Percentiles rank a stretch among this genome's conserved stretches.
These are phyloP conservation scores for Aphidius gifuensis DNA, from an alignment of 1,140 invertebrate genomes.

Conservation along the genomic window DNA sequence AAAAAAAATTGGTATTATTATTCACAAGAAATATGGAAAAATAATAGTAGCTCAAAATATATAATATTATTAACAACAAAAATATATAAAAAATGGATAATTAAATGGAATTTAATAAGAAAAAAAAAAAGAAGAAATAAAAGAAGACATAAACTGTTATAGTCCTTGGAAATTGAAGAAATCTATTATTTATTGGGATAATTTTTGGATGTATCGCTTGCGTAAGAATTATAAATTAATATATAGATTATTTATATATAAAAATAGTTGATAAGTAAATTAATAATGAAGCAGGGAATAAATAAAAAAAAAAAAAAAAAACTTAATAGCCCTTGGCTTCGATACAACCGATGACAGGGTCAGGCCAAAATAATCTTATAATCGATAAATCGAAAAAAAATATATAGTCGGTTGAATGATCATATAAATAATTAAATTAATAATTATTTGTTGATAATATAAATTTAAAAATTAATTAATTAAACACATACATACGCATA, in stretches of 20 bases:
- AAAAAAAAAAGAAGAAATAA: not conserved
- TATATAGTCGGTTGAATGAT: too few relatives aligned
- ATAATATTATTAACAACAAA: not conserved
- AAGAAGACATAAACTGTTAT: not conserved
- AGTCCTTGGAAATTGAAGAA: not conserved
- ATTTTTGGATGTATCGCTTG: slow-evolving; percentile 6
- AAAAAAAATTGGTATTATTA: too few relatives aligned
- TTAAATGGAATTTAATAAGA: not conserved
- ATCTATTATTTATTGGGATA: not conserved
- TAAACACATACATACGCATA: slow-evolving; percentile 7
- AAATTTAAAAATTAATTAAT: too few relatives aligned
- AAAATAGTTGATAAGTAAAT: slow-evolving; percentile 7
- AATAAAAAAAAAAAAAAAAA: not conserved
- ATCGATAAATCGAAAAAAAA: slow-evolving; percentile 14
- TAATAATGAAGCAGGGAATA: slow-evolving; percentile 9
- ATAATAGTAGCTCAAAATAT: not conserved
- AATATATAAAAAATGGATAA: not conserved
- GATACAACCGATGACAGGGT: slow-evolving; percentile 26
- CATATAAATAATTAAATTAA: not conserved
- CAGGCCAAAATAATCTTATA: slow-evolving; percentile 21
- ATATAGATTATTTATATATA: not conserved
- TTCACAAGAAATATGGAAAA: too few relatives aligned
- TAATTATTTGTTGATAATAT: not conserved
- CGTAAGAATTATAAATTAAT: slow-evolving; percentile 1
- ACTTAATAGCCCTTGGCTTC: slow-evolving; percentile 15